Evolutionary conservation across 2,113 vertebrate genomes (phyloP).

Genomic region (Fregetta grallaria): DNA sequence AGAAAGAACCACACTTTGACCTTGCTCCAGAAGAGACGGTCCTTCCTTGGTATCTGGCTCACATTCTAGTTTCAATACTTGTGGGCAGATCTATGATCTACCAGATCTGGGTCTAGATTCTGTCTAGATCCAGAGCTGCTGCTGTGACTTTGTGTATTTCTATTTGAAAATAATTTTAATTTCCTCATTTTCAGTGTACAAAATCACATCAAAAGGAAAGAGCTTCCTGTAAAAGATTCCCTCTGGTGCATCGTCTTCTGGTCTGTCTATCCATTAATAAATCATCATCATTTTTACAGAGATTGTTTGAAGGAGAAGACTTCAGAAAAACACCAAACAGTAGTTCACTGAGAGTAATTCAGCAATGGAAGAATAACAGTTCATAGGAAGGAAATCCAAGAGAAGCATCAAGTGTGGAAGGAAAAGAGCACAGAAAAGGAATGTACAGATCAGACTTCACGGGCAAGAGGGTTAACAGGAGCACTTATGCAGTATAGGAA

Average conservation of each 20-base stretch:
- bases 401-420: neutral
- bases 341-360: neutral
- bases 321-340: neutral
- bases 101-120: neutral
- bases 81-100: neutral
- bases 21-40: neutral
- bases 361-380: neutral
- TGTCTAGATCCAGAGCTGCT: neutral
- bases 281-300: neutral
- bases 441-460: neutral
- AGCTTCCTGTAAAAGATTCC: neutral
- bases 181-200: neutral
- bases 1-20: neutral
- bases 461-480: neutral
- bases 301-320: neutral
- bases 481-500: neutral
- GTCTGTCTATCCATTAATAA: neutral
- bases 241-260: neutral
- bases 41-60: neutral
- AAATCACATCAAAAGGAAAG: neutral
- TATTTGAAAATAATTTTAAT: neutral
- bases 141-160: neutral
- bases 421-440: neutral
- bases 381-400: neutral
- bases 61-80: neutral